Base-by-base conservation (phyloP, 2,888 invertebrate species). In the Petrophora chlorosata region DNA sequence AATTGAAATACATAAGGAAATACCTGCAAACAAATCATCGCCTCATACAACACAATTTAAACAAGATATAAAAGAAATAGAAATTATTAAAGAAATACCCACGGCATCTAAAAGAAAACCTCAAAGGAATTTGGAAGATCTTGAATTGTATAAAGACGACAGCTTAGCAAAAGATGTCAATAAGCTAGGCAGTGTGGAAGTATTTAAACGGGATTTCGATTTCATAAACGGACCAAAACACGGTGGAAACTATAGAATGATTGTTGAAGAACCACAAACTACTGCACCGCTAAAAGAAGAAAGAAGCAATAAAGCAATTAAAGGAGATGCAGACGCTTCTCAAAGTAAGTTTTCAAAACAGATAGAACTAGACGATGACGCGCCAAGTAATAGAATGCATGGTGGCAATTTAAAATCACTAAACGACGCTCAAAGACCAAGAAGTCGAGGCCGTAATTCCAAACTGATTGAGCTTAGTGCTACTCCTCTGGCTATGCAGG, bases 241-340 rank as follows among this genome's bases (percentile, higher is more conserved):
- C 62, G 91, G 91, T 28, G 91, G 91, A 15, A 91, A 91, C 56
- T 90, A 90, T 44, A 77, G 79, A 70, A 76, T 68, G 50, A 74
- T 77, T 12, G 68, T 70, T 44, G 70, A 71, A 53, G 60, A n/a
- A n/a, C n/a, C 56, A 8, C 46, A 47, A 4, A 54, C 53, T 16
- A 41, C 47, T 8, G 7, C 45, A 5, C 28, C 48, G 16, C 5
- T 42, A 17, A 19, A 33, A 41, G 53, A 36, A 7, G 48, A 7
- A 16, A 30, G 19, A 36, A 40, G 29, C 28, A 22, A 7, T 9
- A 36, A 44, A 36, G 1, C 29, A 9, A 10, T 29, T 5, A 54
- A 58, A 19, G 39, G 38, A 16, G 80, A 86, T 19, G 69, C 80
- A 8, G 78, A 73, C 56, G 59, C 82, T 3, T 81, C 86, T 23